phyloP scores from a whole-genome alignment of 2,888 invertebrate species.

The Oxycera nigricornis region DNA sequence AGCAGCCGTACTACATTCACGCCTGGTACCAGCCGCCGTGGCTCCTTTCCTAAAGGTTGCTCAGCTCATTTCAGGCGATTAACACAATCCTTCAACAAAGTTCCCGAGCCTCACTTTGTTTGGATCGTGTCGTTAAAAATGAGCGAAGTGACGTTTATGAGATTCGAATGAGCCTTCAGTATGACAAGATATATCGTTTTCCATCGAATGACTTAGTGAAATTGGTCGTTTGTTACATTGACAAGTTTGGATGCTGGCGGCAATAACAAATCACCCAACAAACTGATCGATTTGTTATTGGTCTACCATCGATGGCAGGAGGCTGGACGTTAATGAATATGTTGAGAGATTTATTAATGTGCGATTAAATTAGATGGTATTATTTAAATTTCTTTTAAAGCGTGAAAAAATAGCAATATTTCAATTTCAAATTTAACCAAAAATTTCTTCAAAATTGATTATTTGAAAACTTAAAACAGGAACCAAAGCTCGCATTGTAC shows the following conservation, averaged over 20 bases:
- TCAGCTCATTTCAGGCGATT: slow-evolving; percentile 3
- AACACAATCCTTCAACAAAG: slow-evolving; percentile 2
- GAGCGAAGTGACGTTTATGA: slow-evolving; percentile 37
- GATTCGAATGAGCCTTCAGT: slow-evolving; percentile 36
- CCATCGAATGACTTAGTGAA: slow-evolving; percentile 34
- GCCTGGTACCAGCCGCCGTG: neutral
- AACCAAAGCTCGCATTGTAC: no score
- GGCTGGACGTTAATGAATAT: neutral
- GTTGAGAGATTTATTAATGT: neutral
- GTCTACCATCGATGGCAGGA: neutral
- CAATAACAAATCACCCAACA: slow-evolving; percentile 22
- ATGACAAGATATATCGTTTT: slow-evolving; percentile 36
- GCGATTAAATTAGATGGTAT: neutral
- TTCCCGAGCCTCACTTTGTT: neutral
- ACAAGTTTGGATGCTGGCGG: slow-evolving; percentile 33
- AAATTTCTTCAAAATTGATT: no score
- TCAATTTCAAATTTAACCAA: neutral
- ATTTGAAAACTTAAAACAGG: no score
- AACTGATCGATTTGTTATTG: neutral
- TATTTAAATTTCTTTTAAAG: neutral
- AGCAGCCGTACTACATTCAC: neutral
- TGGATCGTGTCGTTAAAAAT: slow-evolving; percentile 27
- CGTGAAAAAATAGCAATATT: neutral
- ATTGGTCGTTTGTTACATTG: slow-evolving; percentile 35
- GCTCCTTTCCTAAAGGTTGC: slow-evolving; percentile 6